A percentile compares a stretch with the other conserved stretches of the same genome.
Conservation (phyloP, 2,888 invertebrate genomes). For the Ganaspis brasiliensis region DNA sequence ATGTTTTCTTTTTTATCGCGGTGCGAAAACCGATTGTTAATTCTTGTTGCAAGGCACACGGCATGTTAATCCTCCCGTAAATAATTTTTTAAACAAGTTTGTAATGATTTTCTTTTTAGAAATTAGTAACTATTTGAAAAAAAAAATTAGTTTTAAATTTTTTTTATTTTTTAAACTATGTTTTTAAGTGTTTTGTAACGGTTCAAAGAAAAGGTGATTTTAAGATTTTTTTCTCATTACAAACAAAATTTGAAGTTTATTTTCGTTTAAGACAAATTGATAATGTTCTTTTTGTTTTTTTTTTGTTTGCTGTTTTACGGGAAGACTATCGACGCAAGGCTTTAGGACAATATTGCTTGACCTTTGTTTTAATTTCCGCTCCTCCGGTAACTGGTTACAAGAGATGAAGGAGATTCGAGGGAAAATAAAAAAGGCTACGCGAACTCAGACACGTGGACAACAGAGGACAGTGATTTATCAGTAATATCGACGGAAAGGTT, state of each 20-base stretch:
- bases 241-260: neutral
- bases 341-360: constrained; percentile 59
- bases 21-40: constrained; percentile 19
- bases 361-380: constrained; percentile 49
- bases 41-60: constrained; percentile 33
- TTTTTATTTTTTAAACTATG: no score
- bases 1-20: neutral
- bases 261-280: neutral
- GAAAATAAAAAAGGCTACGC: constrained; percentile 41
- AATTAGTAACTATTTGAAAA: neutral
- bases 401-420: constrained; percentile 46
- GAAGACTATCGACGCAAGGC: constrained; percentile 46
- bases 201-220: no score
- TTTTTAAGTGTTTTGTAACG: no score
- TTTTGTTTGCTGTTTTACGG: constrained; percentile 32
- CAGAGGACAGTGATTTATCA: constrained; percentile 66
- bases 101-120: neutral
- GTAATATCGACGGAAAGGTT: constrained; percentile 76
- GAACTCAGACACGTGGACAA: constrained; percentile 44
- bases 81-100: neutral
- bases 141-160: neutral
- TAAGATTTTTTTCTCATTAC: no score
- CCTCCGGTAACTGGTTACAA: constrained; percentile 52
- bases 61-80: constrained; percentile 35
- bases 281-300: constrained; percentile 2